These are phyloP conservation scores for Gadus chalcogrammus DNA, from an alignment of 2,113 vertebrate species.

Conservation along the genomic window DNA sequence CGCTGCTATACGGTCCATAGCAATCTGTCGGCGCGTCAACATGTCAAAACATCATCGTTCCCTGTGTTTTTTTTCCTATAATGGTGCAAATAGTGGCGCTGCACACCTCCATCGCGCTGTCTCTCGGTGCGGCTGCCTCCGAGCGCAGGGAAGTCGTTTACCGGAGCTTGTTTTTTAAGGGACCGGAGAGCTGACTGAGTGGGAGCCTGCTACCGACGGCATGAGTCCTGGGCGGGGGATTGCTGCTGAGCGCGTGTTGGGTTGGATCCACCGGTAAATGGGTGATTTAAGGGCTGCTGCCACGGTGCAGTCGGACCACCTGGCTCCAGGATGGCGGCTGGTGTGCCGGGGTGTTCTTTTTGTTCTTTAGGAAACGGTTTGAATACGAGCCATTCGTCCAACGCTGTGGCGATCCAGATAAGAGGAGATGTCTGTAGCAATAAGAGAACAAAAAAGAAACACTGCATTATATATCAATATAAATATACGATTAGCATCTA, in stretches of 20 bases:
- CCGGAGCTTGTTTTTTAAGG: slow-evolving; percentile 45
- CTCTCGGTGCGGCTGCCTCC: slow-evolving; percentile 39
- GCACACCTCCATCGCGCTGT: slow-evolving; percentile 45
- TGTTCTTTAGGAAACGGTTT: no score
- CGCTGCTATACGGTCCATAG: slow-evolving; percentile 62
- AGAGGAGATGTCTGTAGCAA: neutral
- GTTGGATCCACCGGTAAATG: slow-evolving; percentile 1
- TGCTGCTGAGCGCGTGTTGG: no score
- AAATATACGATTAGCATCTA: no score
- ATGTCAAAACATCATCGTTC: slow-evolving; percentile 66
- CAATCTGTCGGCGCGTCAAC: slow-evolving; percentile 66
- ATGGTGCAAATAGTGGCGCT: slow-evolving; percentile 50
- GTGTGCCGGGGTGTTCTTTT: no score
- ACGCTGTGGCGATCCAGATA: no score
- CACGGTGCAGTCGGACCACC: slow-evolving; percentile 14
- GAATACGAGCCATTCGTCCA: no score
- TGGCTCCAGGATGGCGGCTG: no score
- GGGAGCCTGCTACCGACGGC: slow-evolving; percentile 3
- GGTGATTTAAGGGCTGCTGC: slow-evolving; percentile 25
- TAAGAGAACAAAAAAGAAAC: neutral
- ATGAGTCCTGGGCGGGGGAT: no score
- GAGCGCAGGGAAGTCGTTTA: slow-evolving; percentile 30
- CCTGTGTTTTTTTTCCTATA: slow-evolving; percentile 22
- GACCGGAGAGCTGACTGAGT: slow-evolving; percentile 35
- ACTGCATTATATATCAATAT: neutral